A percentile compares a stretch with the other conserved stretches of the same genome.
These are phyloP conservation scores for Gerris lacustris DNA, from an alignment of 2,888 invertebrate species.

Conservation along the genomic window DNA sequence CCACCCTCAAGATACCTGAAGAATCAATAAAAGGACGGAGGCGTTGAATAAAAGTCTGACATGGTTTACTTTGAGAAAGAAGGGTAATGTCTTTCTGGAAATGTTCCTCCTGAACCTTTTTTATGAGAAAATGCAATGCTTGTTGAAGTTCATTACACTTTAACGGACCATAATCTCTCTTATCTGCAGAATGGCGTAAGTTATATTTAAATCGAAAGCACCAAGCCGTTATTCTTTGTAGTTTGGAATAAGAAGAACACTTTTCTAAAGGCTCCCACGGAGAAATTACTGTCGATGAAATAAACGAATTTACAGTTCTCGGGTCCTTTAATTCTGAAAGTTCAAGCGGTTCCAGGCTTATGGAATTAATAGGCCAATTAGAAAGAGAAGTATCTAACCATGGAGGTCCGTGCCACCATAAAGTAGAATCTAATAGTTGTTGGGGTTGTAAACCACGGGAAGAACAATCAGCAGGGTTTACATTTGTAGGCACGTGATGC, in stretches of 20 bases:
- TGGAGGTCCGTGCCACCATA: background rate
- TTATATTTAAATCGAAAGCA: background rate
- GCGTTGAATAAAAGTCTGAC: too few relatives aligned
- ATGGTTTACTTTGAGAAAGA: too few relatives aligned
- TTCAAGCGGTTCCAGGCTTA: background rate
- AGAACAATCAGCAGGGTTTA: constrained; percentile 32
- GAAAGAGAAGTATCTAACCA: background rate
- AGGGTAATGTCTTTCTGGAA: too few relatives aligned
- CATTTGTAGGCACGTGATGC: constrained; percentile 31
- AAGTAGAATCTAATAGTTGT: background rate
- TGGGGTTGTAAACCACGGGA: background rate
- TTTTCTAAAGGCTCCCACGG: background rate
- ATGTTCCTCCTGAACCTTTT: too few relatives aligned
- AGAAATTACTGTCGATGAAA: background rate
- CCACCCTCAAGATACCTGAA: too few relatives aligned
- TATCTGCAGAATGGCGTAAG: too few relatives aligned
- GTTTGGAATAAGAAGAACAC: background rate
- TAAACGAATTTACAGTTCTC: background rate
- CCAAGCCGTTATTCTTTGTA: background rate
- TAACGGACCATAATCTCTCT: too few relatives aligned
- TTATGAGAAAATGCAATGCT: too few relatives aligned
- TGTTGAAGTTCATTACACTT: too few relatives aligned
- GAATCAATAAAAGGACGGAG: too few relatives aligned
- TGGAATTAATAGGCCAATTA: background rate
- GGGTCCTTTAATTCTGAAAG: background rate